These are phyloP conservation scores for Exephanes ischioxanthus DNA, from an alignment of 2,888 invertebrate species.

Conservation along the genomic window DNA sequence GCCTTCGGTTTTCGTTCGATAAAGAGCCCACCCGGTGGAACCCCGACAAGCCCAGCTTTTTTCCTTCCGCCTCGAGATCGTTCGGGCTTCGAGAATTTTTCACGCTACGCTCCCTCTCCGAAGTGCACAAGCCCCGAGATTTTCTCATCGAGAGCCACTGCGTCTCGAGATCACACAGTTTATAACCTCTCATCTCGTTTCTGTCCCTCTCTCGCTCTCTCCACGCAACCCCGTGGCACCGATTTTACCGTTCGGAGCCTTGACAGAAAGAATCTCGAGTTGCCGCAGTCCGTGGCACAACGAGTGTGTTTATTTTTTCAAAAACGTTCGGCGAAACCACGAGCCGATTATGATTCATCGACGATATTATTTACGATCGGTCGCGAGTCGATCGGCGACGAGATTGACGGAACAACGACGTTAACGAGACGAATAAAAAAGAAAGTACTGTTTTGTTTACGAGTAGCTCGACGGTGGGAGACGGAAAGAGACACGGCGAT, in stretches of 20 bases:
- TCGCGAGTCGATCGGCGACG: background rate
- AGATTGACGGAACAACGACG: background rate
- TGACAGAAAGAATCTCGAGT: slow-evolving; percentile 25
- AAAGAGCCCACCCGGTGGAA: slow-evolving; percentile 26
- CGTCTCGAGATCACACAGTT: background rate
- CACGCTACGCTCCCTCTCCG: background rate
- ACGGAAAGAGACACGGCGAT: background rate
- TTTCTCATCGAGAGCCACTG: slow-evolving; percentile 35
- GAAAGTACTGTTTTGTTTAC: slow-evolving; percentile 37
- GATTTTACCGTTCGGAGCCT: slow-evolving; percentile 12
- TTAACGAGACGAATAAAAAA: background rate
- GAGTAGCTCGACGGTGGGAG: background rate
- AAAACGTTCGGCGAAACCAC: background rate
- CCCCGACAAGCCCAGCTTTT: slow-evolving; percentile 52
- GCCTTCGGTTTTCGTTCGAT: slow-evolving; percentile 23
- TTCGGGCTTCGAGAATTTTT: background rate
- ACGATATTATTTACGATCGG: background rate
- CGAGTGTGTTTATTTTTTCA: no score
- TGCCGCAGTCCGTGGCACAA: background rate
- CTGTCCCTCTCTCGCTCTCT: background rate
- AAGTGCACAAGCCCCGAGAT: background rate
- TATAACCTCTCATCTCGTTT: background rate
- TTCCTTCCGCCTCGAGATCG: background rate
- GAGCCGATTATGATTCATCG: background rate
- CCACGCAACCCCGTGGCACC: slow-evolving; percentile 14